Evolutionary conservation across 2,888 invertebrate species (phyloP).

Genomic region (Leistus spinibarbis): DNA sequence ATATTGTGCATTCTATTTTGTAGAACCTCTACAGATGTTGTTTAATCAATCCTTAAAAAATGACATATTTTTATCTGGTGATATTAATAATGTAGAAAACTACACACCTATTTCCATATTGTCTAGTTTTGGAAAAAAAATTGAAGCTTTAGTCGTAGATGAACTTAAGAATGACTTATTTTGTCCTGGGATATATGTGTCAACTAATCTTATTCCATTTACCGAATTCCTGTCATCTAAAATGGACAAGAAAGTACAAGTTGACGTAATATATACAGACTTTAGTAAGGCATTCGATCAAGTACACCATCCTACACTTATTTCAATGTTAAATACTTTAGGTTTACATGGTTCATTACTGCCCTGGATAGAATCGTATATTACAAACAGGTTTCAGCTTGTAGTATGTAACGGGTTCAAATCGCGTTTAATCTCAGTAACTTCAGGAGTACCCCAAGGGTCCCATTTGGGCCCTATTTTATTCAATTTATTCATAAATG

Average conservation of each 20-base stretch:
- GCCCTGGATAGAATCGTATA: slow-evolving; percentile 41
- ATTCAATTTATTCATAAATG: slow-evolving; percentile 30
- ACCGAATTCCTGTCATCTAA: slow-evolving; percentile 34
- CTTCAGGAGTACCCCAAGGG: slow-evolving; percentile 42
- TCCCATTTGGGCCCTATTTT: slow-evolving; percentile 41
- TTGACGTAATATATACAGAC: slow-evolving; percentile 42
- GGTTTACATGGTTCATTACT: slow-evolving; percentile 40
- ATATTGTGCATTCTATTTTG: too few species aligned
- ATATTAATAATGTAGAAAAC: slow-evolving; percentile 10
- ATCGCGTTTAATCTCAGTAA: slow-evolving; percentile 26
- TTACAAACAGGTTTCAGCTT: slow-evolving; percentile 33
- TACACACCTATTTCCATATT: slow-evolving; percentile 22
- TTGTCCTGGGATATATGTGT: slow-evolving; percentile 26
- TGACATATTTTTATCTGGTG: too few species aligned
- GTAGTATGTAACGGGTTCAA: slow-evolving; percentile 34
- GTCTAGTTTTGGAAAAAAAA: neutral
- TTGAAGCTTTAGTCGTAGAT: neutral
- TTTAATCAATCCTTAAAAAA: too few species aligned
- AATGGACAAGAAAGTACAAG: slow-evolving; percentile 33
- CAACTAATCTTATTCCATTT: slow-evolving; percentile 41
- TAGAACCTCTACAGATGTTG: too few species aligned
- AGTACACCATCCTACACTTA: slow-evolving; percentile 41
- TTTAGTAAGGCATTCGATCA: slow-evolving; percentile 44
- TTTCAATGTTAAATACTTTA: slow-evolving; percentile 35
- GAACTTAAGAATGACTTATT: slow-evolving; percentile 2